Percentiles rank a stretch among this genome's conserved stretches.
Conservation (phyloP, 2,888 invertebrate genomes). For the Idaea aversata region DNA sequence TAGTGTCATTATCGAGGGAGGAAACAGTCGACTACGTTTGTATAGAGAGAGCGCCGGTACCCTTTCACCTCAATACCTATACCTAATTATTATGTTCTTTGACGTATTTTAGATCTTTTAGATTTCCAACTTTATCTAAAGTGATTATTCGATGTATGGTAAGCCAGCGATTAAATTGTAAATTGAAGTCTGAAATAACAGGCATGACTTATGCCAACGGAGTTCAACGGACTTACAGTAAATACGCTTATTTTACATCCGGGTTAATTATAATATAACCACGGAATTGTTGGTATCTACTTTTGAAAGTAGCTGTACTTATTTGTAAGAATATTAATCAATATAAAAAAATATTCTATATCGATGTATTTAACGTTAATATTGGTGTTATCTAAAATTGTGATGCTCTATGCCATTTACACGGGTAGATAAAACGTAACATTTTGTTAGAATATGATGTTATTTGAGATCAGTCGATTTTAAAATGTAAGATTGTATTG, state of each 20-base stretch:
- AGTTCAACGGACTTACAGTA: slow-evolving; percentile 67
- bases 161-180: slow-evolving; percentile 26
- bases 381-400: slow-evolving; percentile 48
- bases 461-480: slow-evolving; percentile 13
- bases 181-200: slow-evolving; percentile 73
- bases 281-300: slow-evolving; percentile 68
- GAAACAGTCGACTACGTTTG: no score
- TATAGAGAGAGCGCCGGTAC: no score
- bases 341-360: slow-evolving; percentile 45
- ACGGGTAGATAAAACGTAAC: slow-evolving; percentile 47
- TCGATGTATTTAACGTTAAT: slow-evolving; percentile 47
- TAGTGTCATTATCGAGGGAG: no score
- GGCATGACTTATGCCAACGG: slow-evolving; percentile 58
- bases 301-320: slow-evolving; percentile 66
- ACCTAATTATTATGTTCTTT: no score
- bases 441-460: slow-evolving; percentile 42
- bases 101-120: no score
- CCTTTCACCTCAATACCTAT: no score
- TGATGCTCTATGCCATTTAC: slow-evolving; percentile 51
- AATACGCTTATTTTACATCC: slow-evolving; percentile 79
- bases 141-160: neutral
- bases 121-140: neutral
- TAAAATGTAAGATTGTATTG: neutral
- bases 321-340: slow-evolving; percentile 54
- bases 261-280: slow-evolving; percentile 63